A percentile compares a stretch with the other conserved stretches of the same genome.
Evolutionary conservation across 2,797 vertebrate genomes (phyloP).

Genomic region (Sebastiscus albofasciatus): DNA sequence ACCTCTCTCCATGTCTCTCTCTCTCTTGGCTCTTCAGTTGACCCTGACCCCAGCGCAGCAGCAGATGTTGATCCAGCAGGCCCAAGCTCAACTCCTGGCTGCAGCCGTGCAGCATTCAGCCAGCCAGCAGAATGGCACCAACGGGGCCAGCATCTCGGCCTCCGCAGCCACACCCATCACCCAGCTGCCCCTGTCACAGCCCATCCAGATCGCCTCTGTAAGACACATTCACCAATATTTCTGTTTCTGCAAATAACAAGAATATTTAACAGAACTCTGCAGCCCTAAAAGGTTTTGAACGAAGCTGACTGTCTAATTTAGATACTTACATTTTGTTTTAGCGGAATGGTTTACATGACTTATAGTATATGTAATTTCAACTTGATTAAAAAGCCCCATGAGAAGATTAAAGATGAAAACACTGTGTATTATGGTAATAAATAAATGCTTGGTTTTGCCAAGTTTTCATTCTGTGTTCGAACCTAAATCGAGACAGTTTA

Average conservation of each 20-base stretch:
- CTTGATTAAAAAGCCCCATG: background rate
- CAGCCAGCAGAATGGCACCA: slow-evolving; percentile 95
- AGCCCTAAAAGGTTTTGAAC: background rate
- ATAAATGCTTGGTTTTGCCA: background rate
- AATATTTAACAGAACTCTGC: background rate
- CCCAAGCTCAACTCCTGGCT: slow-evolving; percentile 97
- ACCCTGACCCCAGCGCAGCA: slow-evolving; percentile 97
- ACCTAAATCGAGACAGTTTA: background rate
- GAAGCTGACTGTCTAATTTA: background rate
- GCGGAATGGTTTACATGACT: background rate
- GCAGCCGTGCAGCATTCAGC: slow-evolving; percentile 97
- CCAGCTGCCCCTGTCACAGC: slow-evolving; percentile 96
- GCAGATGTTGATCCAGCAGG: slow-evolving; percentile 97
- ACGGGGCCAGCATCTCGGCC: slow-evolving; percentile 97
- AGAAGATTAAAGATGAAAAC: background rate
- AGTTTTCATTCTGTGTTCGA: background rate
- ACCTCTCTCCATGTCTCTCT: background rate
- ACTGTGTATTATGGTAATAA: background rate
- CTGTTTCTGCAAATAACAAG: background rate
- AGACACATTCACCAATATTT: slow-evolving; percentile 33
- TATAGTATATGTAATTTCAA: background rate
- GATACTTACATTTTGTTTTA: background rate
- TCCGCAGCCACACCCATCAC: slow-evolving; percentile 97
- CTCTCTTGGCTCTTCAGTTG: slow-evolving; percentile 79
- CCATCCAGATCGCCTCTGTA: slow-evolving; percentile 96